phyloP scores from a whole-genome alignment of 2,797 vertebrate species.

The Callimico goeldii region DNA sequence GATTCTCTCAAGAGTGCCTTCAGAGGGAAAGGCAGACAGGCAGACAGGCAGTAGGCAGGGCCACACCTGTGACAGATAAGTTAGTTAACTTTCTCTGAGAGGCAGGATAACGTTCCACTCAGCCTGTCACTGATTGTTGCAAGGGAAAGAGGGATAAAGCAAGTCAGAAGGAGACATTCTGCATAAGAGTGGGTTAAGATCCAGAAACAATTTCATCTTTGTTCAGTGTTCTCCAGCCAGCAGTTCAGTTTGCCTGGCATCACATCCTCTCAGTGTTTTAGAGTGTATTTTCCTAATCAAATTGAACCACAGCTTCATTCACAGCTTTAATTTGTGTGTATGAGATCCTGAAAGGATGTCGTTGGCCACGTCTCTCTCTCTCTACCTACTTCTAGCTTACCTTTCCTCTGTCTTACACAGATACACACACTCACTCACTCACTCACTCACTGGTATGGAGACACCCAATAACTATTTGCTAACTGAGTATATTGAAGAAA shows the following conservation, averaged over 20 bases:
- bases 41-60: not conserved
- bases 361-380: accelerated
- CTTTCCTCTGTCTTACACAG: too few relatives aligned
- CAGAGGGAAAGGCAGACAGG: not conserved
- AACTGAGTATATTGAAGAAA: not conserved
- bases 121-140: not conserved
- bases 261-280: not conserved
- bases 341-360: not conserved
- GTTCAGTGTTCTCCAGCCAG: not conserved
- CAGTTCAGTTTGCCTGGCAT: not conserved
- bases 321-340: not conserved
- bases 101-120: not conserved
- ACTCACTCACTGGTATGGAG: not conserved
- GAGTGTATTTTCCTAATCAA: not conserved
- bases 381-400: accelerated
- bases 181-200: not conserved
- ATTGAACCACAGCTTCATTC: not conserved
- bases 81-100: constrained; percentile 34
- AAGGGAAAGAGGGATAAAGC: not conserved
- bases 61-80: not conserved
- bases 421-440: too few relatives aligned
- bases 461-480: not conserved
- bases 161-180: not conserved
- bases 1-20: not conserved
- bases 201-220: not conserved